Percentiles rank a stretch among this genome's conserved stretches.
Evolutionary conservation across 2,888 invertebrate genomes (phyloP).

Genomic region (Cephus sareptanus): DNA sequence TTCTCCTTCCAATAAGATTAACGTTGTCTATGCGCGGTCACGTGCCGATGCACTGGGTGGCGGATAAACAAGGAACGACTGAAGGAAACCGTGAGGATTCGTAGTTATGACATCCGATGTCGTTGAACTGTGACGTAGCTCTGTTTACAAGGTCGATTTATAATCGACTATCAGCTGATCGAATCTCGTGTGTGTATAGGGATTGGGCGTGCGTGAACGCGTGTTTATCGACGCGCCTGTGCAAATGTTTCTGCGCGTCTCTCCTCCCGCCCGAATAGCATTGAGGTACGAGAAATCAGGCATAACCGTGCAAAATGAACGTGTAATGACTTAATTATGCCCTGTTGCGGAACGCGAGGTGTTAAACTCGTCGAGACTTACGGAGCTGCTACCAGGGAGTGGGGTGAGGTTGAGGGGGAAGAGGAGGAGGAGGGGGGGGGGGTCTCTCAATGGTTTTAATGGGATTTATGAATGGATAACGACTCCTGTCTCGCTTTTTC

Average conservation of each 20-base stretch:
- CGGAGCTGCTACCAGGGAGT: neutral
- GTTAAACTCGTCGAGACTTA: slow-evolving; percentile 28
- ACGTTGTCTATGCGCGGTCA: neutral
- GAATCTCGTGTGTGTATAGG: slow-evolving; percentile 22
- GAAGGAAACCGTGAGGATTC: neutral
- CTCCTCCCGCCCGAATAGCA: neutral
- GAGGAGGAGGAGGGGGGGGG: slow-evolving; percentile 11
- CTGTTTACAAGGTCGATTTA: neutral
- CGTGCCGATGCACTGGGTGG: neutral
- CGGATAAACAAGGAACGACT: neutral
- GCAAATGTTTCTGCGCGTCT: neutral
- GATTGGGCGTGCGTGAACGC: slow-evolving; percentile 13
- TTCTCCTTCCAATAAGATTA: neutral
- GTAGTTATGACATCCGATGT: neutral
- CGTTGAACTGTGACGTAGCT: neutral
- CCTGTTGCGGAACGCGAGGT: slow-evolving; percentile 37
- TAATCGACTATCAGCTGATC: slow-evolving; percentile 6
- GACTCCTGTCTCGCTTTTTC: slow-evolving; percentile 42
- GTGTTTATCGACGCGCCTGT: neutral
- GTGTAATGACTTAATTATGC: slow-evolving; percentile 55
- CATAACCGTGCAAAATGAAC: slow-evolving; percentile 39
- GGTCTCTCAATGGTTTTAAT: slow-evolving; percentile 48
- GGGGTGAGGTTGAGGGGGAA: slow-evolving; percentile 25
- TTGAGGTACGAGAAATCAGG: slow-evolving; percentile 37
- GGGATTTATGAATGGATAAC: slow-evolving; percentile 54